Percentiles rank a stretch among this genome's conserved stretches.
phyloP scores from a whole-genome alignment of 2,797 vertebrate species.

The Triplophysa bombifrons region DNA sequence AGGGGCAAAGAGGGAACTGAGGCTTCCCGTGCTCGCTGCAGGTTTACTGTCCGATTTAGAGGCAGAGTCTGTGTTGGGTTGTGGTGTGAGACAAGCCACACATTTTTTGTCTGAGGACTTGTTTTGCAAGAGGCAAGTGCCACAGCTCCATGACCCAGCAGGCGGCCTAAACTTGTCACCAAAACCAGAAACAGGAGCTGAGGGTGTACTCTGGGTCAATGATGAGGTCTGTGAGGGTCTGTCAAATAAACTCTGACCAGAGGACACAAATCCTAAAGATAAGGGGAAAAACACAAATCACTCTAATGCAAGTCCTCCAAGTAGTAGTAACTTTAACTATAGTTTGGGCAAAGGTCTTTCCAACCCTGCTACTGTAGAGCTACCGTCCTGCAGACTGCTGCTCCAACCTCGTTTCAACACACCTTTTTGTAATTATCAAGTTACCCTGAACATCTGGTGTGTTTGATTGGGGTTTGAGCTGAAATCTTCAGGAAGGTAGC shows the following conservation, averaged over 20 bases:
- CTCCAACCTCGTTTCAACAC: too few species aligned
- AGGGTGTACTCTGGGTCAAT: slow-evolving; percentile 61
- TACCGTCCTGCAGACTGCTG: too few species aligned
- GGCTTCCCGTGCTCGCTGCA: slow-evolving; percentile 38
- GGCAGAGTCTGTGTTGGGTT: slow-evolving; percentile 65
- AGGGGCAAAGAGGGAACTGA: slow-evolving; percentile 76
- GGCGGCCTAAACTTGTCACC: slow-evolving; percentile 77
- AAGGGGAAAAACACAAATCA: neutral
- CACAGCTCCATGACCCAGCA: slow-evolving; percentile 81
- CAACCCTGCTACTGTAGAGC: too few species aligned
- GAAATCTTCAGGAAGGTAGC: too few species aligned
- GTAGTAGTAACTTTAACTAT: neutral
- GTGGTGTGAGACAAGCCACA: slow-evolving; percentile 77
- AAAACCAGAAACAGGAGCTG: slow-evolving; percentile 69
- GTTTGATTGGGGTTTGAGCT: too few species aligned
- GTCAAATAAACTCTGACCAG: slow-evolving; percentile 56
- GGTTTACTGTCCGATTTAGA: slow-evolving; percentile 73
- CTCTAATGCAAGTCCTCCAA: too few species aligned
- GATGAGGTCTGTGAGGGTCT: neutral
- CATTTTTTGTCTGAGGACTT: slow-evolving; percentile 83
- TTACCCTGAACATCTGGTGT: too few species aligned
- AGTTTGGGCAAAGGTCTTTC: too few species aligned
- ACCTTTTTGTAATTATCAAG: too few species aligned
- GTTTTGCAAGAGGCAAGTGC: slow-evolving; percentile 80
- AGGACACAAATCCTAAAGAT: slow-evolving; percentile 71